Percentiles rank a stretch among this genome's conserved stretches.
Evolutionary conservation across 2,888 invertebrate genomes (phyloP).

Genomic region (Trissolcus japonicus): DNA sequence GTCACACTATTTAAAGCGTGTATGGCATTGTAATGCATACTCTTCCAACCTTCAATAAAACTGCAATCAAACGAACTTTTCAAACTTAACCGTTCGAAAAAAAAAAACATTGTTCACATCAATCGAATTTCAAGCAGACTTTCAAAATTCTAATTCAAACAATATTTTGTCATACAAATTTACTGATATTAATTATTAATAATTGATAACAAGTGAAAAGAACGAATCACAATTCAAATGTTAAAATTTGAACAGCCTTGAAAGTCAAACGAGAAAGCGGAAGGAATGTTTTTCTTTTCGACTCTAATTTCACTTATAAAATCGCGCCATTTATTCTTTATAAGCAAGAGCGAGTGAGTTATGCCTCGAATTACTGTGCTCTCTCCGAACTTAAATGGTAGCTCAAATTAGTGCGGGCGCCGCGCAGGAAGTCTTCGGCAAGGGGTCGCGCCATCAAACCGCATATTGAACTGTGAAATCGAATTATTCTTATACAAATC

Average conservation of each 20-base stretch:
- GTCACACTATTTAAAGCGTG: slow-evolving; percentile 5
- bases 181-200: not conserved
- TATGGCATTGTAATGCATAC: slow-evolving; percentile 3
- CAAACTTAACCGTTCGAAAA: no score
- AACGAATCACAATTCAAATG: not conserved
- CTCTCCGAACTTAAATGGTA: slow-evolving; percentile 38
- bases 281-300: slow-evolving; percentile 17
- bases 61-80: not conserved
- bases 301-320: slow-evolving; percentile 26
- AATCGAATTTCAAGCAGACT: not conserved
- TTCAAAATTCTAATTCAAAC: not conserved
- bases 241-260: slow-evolving; percentile 13
- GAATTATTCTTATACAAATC: slow-evolving; percentile 22
- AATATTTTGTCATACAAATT: not conserved
- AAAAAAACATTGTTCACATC: not conserved
- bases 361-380: slow-evolving; percentile 25
- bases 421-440: slow-evolving; percentile 25
- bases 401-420: slow-evolving; percentile 31
- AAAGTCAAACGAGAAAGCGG: slow-evolving; percentile 8
- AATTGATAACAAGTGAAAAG: not conserved
- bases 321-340: slow-evolving; percentile 17
- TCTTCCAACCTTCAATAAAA: not conserved
- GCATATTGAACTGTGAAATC: slow-evolving; percentile 37
- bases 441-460: slow-evolving; percentile 42
- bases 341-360: slow-evolving; percentile 1